Conservation (phyloP, 2,113 vertebrate genomes). For the Meriones unguiculatus region DNA sequence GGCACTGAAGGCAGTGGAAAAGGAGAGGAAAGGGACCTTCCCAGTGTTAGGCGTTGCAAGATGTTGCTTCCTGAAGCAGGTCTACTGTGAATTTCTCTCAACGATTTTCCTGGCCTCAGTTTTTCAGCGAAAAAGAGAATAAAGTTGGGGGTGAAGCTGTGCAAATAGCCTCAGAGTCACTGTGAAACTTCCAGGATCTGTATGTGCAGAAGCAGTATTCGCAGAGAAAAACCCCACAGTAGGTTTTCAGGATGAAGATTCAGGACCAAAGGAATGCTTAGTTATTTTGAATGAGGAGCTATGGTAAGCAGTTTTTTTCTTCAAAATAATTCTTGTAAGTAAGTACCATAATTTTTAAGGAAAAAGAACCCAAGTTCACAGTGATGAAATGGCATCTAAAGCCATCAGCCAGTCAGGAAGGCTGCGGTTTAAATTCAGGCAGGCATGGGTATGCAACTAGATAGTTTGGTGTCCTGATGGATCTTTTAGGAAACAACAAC, state of each 20-base stretch:
- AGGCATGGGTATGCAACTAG: background rate
- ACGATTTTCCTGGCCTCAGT: background rate
- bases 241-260: background rate
- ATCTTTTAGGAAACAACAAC: background rate
- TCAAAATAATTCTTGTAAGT: conserved; percentile 16
- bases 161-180: background rate
- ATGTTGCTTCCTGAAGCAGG: background rate
- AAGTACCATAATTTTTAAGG: conserved; percentile 25
- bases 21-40: background rate
- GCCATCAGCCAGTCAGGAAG: background rate
- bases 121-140: background rate
- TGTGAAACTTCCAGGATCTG: background rate
- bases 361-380: background rate
- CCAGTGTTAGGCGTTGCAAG: background rate
- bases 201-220: background rate
- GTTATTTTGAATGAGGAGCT: background rate
- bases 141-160: background rate
- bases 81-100: background rate
- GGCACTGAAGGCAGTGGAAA: background rate
- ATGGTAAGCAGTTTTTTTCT: background rate
- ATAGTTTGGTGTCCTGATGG: background rate
- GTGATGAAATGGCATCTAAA: background rate
- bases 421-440: background rate
- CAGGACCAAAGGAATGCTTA: background rate
- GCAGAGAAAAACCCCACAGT: background rate